Base-by-base conservation (phyloP, 2,888 invertebrate species). In the Caenorhabditis macrosperma region DNA sequence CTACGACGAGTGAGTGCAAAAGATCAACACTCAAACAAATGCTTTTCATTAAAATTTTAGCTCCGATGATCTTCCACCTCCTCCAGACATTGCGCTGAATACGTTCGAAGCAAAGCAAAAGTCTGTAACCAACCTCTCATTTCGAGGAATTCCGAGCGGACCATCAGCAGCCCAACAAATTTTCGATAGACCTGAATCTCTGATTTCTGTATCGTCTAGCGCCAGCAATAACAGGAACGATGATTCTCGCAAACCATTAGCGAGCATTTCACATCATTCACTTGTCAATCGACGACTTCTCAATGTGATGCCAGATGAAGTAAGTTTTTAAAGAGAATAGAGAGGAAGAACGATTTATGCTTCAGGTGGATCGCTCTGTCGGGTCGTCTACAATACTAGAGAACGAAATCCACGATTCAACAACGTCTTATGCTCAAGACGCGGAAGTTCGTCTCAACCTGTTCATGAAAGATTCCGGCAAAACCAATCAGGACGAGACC, bases 341-440 rank as follows among this genome's bases (percentile, higher is more conserved):
- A n/a, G n/a, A n/a, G n/a, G n/a, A n/a, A n/a, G n/a, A n/a, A n/a
- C n/a, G n/a, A 15, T 41, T 38, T 26, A 1, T 6, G 3, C 22
- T 61, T 33, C 22, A 78, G 78, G 82, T 86, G 1, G 86, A 86
- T 35, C 77, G 86, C 2, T 86, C 86, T 0, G 79, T 86, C 20
- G 86, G 86, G 15, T 84, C 84, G 10, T 85, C 86, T 2, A 86
- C 86, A n/a, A 63, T 83, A 10, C 50, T 85, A 20, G 86, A 86
- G 44, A 85, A 85, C 35, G 86, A 86, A 1, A 75, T 74, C 41
- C 60, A 69, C 46, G 76, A 80, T 55, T 48, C 78, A 22, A 26
- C 82, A 5, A 33, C 17, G 52, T 81, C 82, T 0, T 85, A 85
- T 54, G 78, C 77, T 22, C 68, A 80, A 48, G 86, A 86, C 38